A percentile compares a stretch with the other conserved stretches of the same genome.
Conservation (phyloP, 1,140 invertebrate genomes). For the Sesamia nonagrioides region DNA sequence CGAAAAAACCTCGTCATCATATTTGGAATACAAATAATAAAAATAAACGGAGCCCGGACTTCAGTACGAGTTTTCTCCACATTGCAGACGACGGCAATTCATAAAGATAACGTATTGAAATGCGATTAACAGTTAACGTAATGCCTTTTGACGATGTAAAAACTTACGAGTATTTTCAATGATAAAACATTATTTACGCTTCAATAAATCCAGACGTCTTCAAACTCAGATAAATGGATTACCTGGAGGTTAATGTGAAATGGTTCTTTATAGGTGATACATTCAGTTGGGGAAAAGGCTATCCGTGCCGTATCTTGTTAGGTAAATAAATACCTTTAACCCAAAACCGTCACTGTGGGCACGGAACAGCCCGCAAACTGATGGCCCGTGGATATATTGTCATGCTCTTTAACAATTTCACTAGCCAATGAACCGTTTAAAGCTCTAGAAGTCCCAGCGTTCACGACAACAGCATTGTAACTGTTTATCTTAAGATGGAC, state of each 20-base stretch:
- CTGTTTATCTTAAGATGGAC: slow-evolving; percentile 71
- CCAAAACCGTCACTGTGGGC: slow-evolving; percentile 69
- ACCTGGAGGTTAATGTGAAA: slow-evolving; percentile 46
- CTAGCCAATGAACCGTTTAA: slow-evolving; percentile 67
- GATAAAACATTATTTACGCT: slow-evolving; percentile 70
- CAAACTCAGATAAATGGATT: slow-evolving; percentile 58
- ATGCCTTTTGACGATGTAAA: slow-evolving; percentile 64
- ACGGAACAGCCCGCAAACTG: slow-evolving; percentile 65
- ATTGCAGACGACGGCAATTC: slow-evolving; percentile 61
- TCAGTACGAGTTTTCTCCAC: slow-evolving; percentile 61
- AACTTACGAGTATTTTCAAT: slow-evolving; percentile 60
- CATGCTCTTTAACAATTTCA: slow-evolving; percentile 51
- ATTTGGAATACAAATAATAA: slow-evolving; percentile 58
- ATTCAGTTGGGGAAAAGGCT: slow-evolving; percentile 65
- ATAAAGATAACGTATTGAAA: slow-evolving; percentile 68
- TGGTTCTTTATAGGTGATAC: slow-evolving; percentile 57
- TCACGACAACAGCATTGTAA: slow-evolving; percentile 66
- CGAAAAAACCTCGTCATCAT: slow-evolving; percentile 52
- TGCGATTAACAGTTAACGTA: slow-evolving; percentile 67
- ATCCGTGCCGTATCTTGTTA: slow-evolving; percentile 69
- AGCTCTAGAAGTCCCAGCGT: slow-evolving; percentile 58
- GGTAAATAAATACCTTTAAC: slow-evolving; percentile 79
- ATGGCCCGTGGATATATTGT: slow-evolving; percentile 62
- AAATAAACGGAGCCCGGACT: slow-evolving; percentile 57
- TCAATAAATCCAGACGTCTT: slow-evolving; percentile 68